Conservation (phyloP, 2,113 vertebrate species). For the Pipa parva region DNA sequence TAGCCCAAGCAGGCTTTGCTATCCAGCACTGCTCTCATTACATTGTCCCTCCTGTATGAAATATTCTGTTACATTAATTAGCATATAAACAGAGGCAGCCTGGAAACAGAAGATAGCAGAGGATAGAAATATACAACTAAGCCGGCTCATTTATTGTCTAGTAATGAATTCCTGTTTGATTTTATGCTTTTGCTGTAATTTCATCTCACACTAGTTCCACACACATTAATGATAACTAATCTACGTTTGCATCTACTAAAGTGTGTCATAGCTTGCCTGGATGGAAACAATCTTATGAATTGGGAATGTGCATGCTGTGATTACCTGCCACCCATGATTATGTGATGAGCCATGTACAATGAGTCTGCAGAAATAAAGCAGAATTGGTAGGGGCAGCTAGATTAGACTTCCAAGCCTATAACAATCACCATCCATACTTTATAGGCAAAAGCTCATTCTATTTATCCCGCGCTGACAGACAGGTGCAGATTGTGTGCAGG, state of each 20-base stretch:
- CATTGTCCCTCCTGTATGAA: constrained; percentile 14
- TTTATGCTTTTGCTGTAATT: constrained; percentile 24
- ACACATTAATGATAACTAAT: constrained; percentile 13
- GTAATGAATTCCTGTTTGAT: constrained; percentile 35
- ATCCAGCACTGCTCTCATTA: constrained; percentile 5
- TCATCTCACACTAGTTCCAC: neutral
- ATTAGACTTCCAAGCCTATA: neutral
- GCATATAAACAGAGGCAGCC: constrained; percentile 32
- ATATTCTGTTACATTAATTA: constrained; percentile 39
- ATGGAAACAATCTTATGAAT: neutral
- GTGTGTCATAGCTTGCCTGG: neutral
- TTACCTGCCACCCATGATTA: constrained; percentile 1
- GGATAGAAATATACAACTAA: constrained; percentile 31
- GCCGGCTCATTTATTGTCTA: constrained; percentile 10
- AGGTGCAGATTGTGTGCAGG: constrained; percentile 2
- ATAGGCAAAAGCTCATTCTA: neutral
- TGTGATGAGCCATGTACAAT: neutral
- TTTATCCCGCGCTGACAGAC: neutral
- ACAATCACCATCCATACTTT: neutral
- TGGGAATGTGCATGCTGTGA: neutral
- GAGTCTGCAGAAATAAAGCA: neutral
- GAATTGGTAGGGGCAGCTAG: neutral
- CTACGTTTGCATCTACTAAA: neutral
- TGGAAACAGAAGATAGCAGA: constrained; percentile 29
- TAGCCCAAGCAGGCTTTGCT: constrained; percentile 4